Percentiles rank a stretch among this genome's conserved stretches.
phyloP scores from a whole-genome alignment of 2,888 invertebrate genomes.

The Scelioninae gen. 1 region DNA sequence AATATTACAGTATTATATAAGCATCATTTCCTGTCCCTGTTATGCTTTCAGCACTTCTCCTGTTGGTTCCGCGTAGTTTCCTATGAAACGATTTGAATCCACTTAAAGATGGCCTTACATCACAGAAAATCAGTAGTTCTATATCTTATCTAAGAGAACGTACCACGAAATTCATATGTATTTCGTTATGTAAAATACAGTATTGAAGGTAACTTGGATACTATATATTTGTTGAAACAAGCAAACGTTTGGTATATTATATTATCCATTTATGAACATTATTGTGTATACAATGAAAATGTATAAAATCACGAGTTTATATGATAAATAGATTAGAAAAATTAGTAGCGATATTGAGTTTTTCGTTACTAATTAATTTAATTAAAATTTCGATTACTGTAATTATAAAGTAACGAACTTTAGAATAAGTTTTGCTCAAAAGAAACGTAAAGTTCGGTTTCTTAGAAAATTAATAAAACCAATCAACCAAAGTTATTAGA shows the following conservation, averaged over 20 bases:
- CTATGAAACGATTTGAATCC: conserved; percentile 50
- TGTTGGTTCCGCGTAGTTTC: conserved; percentile 30
- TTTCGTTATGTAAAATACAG: conserved; percentile 45
- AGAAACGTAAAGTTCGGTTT: conserved; percentile 29
- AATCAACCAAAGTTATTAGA: conserved; percentile 19
- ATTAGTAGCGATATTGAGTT: conserved; percentile 7
- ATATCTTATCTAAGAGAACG: conserved; percentile 37
- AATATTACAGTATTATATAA: conserved; percentile 14
- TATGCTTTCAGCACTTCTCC: neutral
- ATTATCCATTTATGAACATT: conserved; percentile 19
- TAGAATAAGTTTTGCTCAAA: conserved; percentile 26
- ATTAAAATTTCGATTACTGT: conserved; percentile 27
- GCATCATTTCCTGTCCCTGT: conserved; percentile 26
- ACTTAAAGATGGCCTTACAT: conserved; percentile 50
- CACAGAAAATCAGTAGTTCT: conserved; percentile 50
- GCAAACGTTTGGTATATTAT: conserved; percentile 17
- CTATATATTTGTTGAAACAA: conserved; percentile 28
- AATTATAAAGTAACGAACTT: conserved; percentile 32
- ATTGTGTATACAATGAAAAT: neutral
- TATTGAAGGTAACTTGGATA: conserved; percentile 30
- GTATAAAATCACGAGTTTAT: neutral
- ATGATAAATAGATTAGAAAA: neutral
- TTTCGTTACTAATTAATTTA: neutral
- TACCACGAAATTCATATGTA: conserved; percentile 38
- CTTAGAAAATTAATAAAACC: conserved; percentile 32